Percentiles rank a stretch among this genome's conserved stretches.
These are phyloP conservation scores for Strigamia maritima DNA, from an alignment of 2,888 invertebrate species.

Conservation along the genomic window DNA sequence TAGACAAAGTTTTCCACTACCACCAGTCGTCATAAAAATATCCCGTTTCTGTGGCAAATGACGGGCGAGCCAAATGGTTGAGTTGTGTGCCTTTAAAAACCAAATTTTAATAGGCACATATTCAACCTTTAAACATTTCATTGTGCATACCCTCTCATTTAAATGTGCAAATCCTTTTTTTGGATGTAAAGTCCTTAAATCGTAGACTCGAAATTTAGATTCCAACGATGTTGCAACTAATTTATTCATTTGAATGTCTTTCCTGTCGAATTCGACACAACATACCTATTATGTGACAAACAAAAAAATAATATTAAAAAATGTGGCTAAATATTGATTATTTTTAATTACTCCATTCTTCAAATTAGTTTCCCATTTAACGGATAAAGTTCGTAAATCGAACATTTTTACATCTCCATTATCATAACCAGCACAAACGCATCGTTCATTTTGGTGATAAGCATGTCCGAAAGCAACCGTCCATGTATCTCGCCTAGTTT, in stretches of 20 bases:
- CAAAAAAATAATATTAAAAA: not conserved
- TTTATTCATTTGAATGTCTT: conserved; percentile 93
- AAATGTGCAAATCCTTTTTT: conserved; percentile 75
- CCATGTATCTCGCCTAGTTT: conserved; percentile 84
- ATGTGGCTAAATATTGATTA: not conserved
- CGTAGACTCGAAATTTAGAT: conserved; percentile 83
- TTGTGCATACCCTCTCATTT: conserved; percentile 58
- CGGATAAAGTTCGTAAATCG: conserved; percentile 75
- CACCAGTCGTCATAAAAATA: conserved; percentile 84
- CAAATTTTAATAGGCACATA: not conserved
- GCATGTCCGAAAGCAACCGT: conserved; percentile 88
- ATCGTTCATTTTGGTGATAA: conserved; percentile 77
- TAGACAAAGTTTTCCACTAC: conserved; percentile 82
- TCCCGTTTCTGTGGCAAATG: conserved; percentile 94
- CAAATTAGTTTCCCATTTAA: conserved; percentile 86
- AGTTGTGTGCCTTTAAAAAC: conserved; percentile 58
- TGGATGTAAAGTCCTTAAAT: conserved; percentile 81
- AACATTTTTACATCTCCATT: conserved; percentile 95
- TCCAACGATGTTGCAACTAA: conserved; percentile 85
- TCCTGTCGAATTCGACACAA: conserved; percentile 82
- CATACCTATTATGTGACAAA: conserved; percentile 58
- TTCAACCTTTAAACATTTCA: not conserved
- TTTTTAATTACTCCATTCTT: conserved; percentile 68
- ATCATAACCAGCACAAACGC: conserved; percentile 88
- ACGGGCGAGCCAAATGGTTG: conserved; percentile 83